Evolutionary conservation across 2,888 invertebrate species (phyloP).

Genomic region (Meiosimyza decipiens): DNA sequence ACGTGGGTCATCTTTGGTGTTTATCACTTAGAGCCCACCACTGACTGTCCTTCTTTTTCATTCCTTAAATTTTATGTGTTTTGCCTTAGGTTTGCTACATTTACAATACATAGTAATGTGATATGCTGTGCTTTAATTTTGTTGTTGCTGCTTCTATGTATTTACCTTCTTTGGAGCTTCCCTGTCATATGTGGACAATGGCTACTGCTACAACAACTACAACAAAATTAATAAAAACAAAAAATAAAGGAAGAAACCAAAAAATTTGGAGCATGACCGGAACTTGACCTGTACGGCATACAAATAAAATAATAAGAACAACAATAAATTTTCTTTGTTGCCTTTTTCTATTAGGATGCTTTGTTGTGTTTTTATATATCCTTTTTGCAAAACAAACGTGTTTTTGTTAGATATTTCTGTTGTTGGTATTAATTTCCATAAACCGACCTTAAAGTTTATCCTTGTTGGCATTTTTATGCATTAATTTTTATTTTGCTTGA

Average conservation of each 20-base stretch:
- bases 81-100: neutral
- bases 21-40: neutral
- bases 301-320: neutral
- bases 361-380: too few relatives aligned
- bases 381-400: too few relatives aligned
- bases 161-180: constrained; percentile 18
- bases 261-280: constrained; percentile 8
- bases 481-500: constrained; percentile 4
- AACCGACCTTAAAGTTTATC: too few relatives aligned
- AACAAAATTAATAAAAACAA: constrained; percentile 3
- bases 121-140: neutral
- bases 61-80: constrained; percentile 41
- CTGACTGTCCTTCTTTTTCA: too few relatives aligned
- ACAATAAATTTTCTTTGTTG: too few relatives aligned
- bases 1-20: too few relatives aligned
- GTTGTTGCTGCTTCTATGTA: neutral
- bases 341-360: too few relatives aligned
- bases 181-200: neutral
- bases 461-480: neutral
- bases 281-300: constrained; percentile 4
- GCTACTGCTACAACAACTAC: too few relatives aligned
- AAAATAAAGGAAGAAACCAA: neutral
- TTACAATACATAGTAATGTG: neutral
- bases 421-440: too few relatives aligned
- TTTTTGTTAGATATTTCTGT: too few relatives aligned